phyloP scores from a whole-genome alignment of 2,113 vertebrate species.

The Hiodon tergisus region DNA sequence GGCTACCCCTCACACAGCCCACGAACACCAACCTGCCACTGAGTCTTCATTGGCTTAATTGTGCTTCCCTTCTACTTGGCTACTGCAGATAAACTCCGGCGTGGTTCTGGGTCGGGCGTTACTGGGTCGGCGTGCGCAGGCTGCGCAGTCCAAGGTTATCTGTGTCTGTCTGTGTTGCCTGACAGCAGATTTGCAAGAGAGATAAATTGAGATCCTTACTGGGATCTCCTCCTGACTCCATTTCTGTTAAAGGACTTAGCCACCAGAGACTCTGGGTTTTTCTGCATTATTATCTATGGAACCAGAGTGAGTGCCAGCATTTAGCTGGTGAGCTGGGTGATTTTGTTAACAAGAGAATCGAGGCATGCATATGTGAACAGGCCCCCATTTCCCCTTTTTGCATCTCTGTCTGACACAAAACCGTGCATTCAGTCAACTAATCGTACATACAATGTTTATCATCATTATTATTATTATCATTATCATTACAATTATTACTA shows the following conservation, averaged over 20 bases:
- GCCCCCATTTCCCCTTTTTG: not conserved
- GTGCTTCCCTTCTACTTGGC: too few species aligned
- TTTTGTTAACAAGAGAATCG: conserved; percentile 31
- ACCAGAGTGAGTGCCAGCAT: conserved; percentile 49
- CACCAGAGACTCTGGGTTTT: conserved; percentile 52
- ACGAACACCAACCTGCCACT: not conserved
- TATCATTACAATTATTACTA: too few species aligned
- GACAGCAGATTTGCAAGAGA: conserved; percentile 68
- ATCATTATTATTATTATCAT: too few species aligned
- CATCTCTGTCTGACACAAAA: not conserved
- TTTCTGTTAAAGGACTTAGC: conserved; percentile 65
- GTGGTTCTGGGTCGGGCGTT: too few species aligned
- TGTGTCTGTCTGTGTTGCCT: conserved; percentile 44
- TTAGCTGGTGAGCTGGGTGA: conserved; percentile 46
- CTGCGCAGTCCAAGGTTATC: conserved; percentile 55
- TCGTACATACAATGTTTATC: too few species aligned
- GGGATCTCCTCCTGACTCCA: conserved; percentile 57
- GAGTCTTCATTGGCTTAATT: too few species aligned
- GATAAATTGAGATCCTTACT: conserved; percentile 61
- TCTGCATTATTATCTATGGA: conserved; percentile 52
- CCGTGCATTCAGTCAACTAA: too few species aligned
- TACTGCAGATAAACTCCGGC: too few species aligned
- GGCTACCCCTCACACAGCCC: not conserved
- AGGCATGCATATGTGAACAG: not conserved
- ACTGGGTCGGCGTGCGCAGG: conserved; percentile 38